Evolutionary conservation across 2,888 invertebrate species (phyloP), one percentile per base, ranked within the genome.

Genomic region (Hedychridium roseum): DNA sequence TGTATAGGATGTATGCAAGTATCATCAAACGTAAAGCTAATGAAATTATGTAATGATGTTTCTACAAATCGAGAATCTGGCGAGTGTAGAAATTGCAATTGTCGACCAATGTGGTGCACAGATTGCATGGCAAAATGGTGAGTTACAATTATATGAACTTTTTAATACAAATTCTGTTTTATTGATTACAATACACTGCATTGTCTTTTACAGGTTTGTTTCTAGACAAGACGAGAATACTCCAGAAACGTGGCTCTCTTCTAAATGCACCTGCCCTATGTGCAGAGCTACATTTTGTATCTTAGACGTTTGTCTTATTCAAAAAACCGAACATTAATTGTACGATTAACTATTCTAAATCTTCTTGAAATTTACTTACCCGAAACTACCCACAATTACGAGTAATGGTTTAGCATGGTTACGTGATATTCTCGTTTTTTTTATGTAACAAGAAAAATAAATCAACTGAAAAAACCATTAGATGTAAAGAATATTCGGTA

Each of bases 1-100:
- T 96, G 96, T 72, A 91, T 94, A 56, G 95, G 95, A 1, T 96
- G 96, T 71, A 91, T 94, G 90, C 87, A 89, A 69, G 84, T 83
- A 11, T 80, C 79, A 15, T 88, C 95, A 0, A 89, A 93, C 76
- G 88, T 91, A 38, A 95, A 93, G 79, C 82, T 92, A 43, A 84
- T 84, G 59, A 89, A 88, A 66, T 84, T 84, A 43, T 95, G 93
- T 73, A 76, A 69, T 16, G 75, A 81, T 11, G 79, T 79, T 41
- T 60, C 74, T 3, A 81, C 82, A 38, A 82, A 81, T 11, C 71
- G 71, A 23, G 71, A 75, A 48, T 72, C 62, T 2, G 54, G 70
- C 14, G 78, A 71, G 47, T 88, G 88, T 67, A 74, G 72, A 11
- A 80, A 76, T 40, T 91, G 91, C 70, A 87, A 86, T 70, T 92